Conservation (phyloP, 1,140 invertebrate genomes). For the Scylla paramamosain region DNA sequence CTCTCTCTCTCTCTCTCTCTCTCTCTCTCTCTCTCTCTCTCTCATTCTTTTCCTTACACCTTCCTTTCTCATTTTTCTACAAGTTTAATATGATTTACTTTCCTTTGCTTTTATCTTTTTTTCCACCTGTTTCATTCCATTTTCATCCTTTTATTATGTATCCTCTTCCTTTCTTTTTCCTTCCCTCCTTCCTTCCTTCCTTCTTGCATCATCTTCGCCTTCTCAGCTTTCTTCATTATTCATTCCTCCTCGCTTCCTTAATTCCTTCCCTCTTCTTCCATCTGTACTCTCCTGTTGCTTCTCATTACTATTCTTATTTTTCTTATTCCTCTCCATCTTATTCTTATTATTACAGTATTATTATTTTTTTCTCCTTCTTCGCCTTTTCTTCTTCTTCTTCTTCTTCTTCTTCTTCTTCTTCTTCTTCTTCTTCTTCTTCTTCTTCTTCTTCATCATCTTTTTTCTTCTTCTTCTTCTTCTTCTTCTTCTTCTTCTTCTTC, state of each 20-base stretch:
- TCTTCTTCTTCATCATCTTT: not conserved
- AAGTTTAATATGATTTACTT: too few species aligned
- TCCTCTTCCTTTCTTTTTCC: not conserved
- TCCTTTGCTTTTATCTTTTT: too few species aligned
- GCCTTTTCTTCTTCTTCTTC: not conserved
- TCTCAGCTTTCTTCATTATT: not conserved
- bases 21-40: conserved; percentile 1
- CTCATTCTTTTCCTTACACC: too few species aligned
- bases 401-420: too few species aligned
- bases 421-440: too few species aligned
- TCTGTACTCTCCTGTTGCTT: not conserved
- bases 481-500: too few species aligned
- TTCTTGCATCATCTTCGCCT: not conserved
- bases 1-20: conserved; percentile 25
- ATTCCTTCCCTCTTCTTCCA: not conserved
- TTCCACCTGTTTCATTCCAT: too few species aligned
- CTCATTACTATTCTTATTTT: too few species aligned
- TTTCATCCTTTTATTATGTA: not conserved
- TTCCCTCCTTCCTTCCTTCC: too few species aligned
- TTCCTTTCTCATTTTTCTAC: too few species aligned
- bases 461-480: not conserved
- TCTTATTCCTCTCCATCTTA: not conserved
- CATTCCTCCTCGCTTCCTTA: not conserved
- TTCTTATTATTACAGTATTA: not conserved
- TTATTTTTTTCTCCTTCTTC: not conserved